Evolutionary conservation across 2,888 invertebrate species (phyloP).

Genomic region (Papilio protenor): DNA sequence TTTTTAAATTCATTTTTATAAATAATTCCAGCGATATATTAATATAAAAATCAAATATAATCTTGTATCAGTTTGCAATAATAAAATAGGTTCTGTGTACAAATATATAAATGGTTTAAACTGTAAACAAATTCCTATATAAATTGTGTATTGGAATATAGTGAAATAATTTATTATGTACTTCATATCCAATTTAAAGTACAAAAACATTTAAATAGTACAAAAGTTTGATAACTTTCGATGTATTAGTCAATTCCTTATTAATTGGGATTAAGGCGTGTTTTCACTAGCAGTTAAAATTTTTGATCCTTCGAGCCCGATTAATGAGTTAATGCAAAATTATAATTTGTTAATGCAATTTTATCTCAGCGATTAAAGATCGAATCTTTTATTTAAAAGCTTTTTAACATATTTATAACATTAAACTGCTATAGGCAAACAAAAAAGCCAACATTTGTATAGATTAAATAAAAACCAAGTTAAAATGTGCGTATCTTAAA

Average conservation of each 20-base stretch:
- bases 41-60: background rate
- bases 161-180: background rate
- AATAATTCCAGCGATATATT: background rate
- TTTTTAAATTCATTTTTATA: background rate
- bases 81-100: conserved; percentile 27
- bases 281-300: background rate
- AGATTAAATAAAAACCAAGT: background rate
- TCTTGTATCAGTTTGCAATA: conserved; percentile 40
- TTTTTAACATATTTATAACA: background rate
- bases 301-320: conserved; percentile 37
- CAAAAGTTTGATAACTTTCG: conserved; percentile 34
- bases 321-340: conserved; percentile 4
- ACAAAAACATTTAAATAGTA: conserved; percentile 15
- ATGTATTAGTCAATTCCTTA: conserved; percentile 45
- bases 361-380: conserved; percentile 37
- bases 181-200: conserved; percentile 27
- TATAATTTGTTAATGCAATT: conserved; percentile 3
- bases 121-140: conserved; percentile 19
- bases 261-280: conserved; percentile 15
- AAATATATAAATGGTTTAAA: conserved; percentile 38
- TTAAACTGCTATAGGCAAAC: background rate
- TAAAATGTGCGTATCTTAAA: conserved; percentile 32
- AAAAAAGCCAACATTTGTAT: background rate
- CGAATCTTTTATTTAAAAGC: conserved; percentile 9
- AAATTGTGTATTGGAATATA: conserved; percentile 15